A percentile compares a stretch with the other conserved stretches of the same genome.
Evolutionary conservation across 2,888 invertebrate species (phyloP).

Genomic region (Hemistola chrysoprasaria): DNA sequence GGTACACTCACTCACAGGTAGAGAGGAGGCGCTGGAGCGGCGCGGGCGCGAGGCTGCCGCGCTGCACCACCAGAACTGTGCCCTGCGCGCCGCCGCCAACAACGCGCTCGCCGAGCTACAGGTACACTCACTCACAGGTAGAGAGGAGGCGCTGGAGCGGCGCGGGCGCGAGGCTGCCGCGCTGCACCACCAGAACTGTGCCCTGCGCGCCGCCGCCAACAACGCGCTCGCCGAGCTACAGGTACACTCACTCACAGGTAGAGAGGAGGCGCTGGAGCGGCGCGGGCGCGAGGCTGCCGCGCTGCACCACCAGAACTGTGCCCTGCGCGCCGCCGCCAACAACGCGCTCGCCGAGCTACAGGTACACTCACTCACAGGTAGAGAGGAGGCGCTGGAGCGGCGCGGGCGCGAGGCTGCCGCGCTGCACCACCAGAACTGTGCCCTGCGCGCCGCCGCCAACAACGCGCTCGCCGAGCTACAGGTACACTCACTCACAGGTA

Average conservation of each 20-base stretch:
- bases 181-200: slow-evolving; percentile 72
- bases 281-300: slow-evolving; percentile 69
- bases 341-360: slow-evolving; percentile 75
- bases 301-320: slow-evolving; percentile 72
- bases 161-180: slow-evolving; percentile 69
- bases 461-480: slow-evolving; percentile 75
- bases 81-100: slow-evolving; percentile 68
- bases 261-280: slow-evolving; percentile 71
- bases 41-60: slow-evolving; percentile 69
- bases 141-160: slow-evolving; percentile 71
- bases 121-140: too few species aligned
- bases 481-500: too few species aligned
- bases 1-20: too few species aligned
- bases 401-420: slow-evolving; percentile 69
- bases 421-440: slow-evolving; percentile 72
- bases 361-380: too few species aligned
- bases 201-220: slow-evolving; percentile 68
- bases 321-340: slow-evolving; percentile 68
- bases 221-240: slow-evolving; percentile 75
- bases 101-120: slow-evolving; percentile 75
- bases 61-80: slow-evolving; percentile 72
- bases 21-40: slow-evolving; percentile 71
- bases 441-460: slow-evolving; percentile 68
- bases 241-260: too few species aligned
- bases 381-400: slow-evolving; percentile 71